These are phyloP conservation scores for Arbacia lixula DNA, from an alignment of 53 echinoderm and acorn worm genomes.

Conservation along the genomic window DNA sequence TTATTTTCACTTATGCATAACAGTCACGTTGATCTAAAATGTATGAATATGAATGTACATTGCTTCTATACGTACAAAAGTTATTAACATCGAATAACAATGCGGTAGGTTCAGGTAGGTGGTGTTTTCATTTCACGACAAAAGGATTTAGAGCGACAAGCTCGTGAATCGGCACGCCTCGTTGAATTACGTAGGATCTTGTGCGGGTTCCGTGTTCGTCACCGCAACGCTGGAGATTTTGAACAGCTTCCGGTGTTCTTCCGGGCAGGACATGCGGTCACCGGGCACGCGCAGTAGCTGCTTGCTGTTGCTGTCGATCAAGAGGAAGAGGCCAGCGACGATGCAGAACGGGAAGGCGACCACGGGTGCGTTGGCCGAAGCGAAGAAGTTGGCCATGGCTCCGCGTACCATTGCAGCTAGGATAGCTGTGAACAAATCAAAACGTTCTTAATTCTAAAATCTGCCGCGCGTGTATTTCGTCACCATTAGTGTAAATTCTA, in stretches of 20 bases:
- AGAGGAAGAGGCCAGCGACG: conserved; percentile 68
- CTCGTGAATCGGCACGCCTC: no score
- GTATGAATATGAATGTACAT: no score
- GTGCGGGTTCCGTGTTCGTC: neutral
- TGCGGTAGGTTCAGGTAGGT: no score
- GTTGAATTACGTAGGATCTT: conserved; percentile 25
- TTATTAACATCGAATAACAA: no score
- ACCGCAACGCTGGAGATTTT: conserved; percentile 43
- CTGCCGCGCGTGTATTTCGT: no score
- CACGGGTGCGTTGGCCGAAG: conserved; percentile 52
- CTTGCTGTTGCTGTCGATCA: conserved; percentile 68
- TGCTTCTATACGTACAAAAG: no score
- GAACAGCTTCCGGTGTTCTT: conserved; percentile 71
- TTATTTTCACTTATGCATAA: no score
- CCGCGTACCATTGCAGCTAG: conserved; percentile 67
- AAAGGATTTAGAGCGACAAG: no score
- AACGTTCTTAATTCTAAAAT: no score
- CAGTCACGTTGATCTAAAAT: no score
- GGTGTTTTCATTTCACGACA: no score
- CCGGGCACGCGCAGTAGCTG: conserved; percentile 74
- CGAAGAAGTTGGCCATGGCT: conserved; percentile 63
- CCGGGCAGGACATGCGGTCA: conserved; percentile 80
- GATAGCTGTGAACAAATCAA: conserved; percentile 55
- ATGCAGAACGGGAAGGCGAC: conserved; percentile 81
- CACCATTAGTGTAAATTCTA: no score